These are phyloP conservation scores for Albula glossodonta DNA, from an alignment of 2,113 vertebrate genomes.

Conservation along the genomic window DNA sequence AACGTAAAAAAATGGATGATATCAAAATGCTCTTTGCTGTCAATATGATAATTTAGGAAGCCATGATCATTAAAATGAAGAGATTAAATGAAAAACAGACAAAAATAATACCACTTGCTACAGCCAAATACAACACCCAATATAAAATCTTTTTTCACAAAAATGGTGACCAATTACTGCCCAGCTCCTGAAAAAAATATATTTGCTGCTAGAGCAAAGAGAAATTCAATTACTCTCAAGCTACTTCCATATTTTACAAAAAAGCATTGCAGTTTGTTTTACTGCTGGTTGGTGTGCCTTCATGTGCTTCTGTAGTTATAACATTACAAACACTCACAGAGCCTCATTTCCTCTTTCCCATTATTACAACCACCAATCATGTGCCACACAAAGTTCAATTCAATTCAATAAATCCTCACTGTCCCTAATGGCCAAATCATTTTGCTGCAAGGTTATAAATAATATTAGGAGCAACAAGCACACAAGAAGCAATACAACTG, in stretches of 20 bases:
- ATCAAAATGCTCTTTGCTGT: neutral
- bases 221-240: neutral
- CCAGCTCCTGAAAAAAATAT: neutral
- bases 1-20: neutral
- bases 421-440: neutral
- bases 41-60: neutral
- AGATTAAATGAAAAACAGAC: neutral
- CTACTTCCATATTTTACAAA: neutral
- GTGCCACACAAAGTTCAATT: neutral
- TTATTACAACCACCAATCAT: conserved; percentile 4
- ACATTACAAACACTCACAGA: neutral
- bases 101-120: neutral
- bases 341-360: neutral
- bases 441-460: neutral
- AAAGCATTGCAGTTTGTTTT: neutral
- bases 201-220: neutral
- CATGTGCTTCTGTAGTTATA: neutral
- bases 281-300: neutral
- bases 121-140: neutral
- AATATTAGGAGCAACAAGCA: neutral
- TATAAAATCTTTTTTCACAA: neutral
- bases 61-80: neutral
- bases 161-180: neutral
- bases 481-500: neutral
- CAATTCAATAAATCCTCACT: conserved; percentile 7